Evolutionary conservation across 2,797 vertebrate species (phyloP).

Genomic region (Alca torda): DNA sequence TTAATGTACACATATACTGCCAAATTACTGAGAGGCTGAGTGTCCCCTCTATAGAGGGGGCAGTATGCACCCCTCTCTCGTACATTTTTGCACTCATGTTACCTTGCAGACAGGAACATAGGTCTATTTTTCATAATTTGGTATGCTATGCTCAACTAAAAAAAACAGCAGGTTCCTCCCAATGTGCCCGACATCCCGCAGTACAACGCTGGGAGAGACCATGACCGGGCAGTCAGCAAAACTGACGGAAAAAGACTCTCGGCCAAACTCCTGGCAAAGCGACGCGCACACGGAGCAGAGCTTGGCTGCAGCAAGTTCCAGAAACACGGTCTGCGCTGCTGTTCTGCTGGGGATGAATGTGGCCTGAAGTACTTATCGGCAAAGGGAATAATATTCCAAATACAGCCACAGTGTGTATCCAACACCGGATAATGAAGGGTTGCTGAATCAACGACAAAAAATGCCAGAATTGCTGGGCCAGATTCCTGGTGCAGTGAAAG

Average conservation of each 20-base stretch:
- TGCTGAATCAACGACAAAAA: background rate
- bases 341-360: background rate
- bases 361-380: background rate
- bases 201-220: background rate
- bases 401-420: background rate
- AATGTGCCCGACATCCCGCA: background rate
- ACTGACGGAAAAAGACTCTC: background rate
- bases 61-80: fast-evolving
- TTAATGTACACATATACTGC: background rate
- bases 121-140: background rate
- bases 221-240: background rate
- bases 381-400: background rate
- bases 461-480: background rate
- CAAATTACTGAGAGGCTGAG: background rate
- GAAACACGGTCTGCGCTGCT: background rate
- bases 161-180: background rate
- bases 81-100: background rate
- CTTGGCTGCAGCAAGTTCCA: background rate
- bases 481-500: background rate
- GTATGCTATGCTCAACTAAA: background rate
- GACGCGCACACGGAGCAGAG: background rate
- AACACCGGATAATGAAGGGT: background rate
- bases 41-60: fast-evolving
- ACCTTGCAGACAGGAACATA: background rate
- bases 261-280: background rate